These are phyloP conservation scores for Sitobion miscanthi DNA, from an alignment of 1,140 invertebrate species.

Conservation along the genomic window DNA sequence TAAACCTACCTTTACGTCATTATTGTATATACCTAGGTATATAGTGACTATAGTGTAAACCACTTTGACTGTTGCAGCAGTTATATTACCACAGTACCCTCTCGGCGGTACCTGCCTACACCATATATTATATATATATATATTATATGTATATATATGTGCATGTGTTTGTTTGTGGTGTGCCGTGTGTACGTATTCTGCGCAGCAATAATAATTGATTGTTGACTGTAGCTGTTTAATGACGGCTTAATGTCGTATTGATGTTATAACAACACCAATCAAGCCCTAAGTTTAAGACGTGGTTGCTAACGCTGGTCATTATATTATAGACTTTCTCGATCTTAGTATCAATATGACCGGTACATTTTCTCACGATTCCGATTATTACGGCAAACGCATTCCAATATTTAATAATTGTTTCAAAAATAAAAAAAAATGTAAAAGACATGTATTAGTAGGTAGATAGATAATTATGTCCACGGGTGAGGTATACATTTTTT, in stretches of 20 bases:
- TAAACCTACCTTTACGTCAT: slow-evolving; percentile 3
- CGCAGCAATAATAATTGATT: neutral
- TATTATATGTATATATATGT: too few relatives aligned
- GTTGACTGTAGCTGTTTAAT: slow-evolving; percentile 18
- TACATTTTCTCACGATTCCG: slow-evolving; percentile 10
- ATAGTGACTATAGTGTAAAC: neutral
- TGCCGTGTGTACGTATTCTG: neutral
- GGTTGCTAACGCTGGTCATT: neutral
- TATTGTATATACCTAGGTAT: neutral
- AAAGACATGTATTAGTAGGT: neutral
- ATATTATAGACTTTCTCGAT: slow-evolving; percentile 1
- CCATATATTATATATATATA: neutral
- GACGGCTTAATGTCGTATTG: slow-evolving; percentile 23
- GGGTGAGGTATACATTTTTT: neutral
- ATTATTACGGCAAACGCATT: slow-evolving; percentile 18
- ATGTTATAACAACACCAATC: neutral
- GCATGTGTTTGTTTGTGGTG: neutral
- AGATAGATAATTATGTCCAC: neutral
- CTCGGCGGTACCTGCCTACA: neutral
- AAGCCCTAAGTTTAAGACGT: neutral
- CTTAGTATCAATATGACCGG: neutral
- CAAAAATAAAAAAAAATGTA: neutral
- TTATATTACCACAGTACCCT: neutral
- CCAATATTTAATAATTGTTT: neutral
- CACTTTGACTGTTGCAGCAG: neutral